A percentile compares a stretch with the other conserved stretches of the same genome.
These are phyloP conservation scores for Tiliqua scincoides DNA, from an alignment of 2,113 vertebrate species.

Conservation along the genomic window DNA sequence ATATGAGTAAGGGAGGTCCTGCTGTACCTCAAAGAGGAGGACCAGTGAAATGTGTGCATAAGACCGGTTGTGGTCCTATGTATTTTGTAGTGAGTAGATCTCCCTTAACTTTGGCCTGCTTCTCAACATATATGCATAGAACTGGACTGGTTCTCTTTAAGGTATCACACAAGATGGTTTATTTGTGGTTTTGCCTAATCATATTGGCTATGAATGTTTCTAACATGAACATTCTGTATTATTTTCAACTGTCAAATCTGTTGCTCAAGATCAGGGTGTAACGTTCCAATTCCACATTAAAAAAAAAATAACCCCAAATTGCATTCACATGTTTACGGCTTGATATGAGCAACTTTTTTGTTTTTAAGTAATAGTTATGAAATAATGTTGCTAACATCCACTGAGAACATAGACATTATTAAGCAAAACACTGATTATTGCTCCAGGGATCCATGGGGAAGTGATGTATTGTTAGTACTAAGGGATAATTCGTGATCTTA, in stretches of 20 bases:
- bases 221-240: neutral
- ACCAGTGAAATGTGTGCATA: too few species aligned
- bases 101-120: too few species aligned
- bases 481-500: too few species aligned
- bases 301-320: too few species aligned
- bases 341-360: neutral
- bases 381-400: neutral
- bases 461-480: too few species aligned
- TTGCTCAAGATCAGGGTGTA: too few species aligned
- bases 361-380: neutral
- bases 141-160: neutral
- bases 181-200: neutral
- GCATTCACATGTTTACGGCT: neutral
- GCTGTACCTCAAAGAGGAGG: too few species aligned
- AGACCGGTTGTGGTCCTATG: too few species aligned
- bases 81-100: too few species aligned
- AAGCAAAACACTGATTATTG: neutral
- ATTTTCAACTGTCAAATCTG: neutral
- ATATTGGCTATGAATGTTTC: neutral
- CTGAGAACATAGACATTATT: neutral
- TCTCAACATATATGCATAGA: neutral
- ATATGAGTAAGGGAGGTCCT: too few species aligned
- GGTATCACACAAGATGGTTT: neutral
- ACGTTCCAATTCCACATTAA: too few species aligned
- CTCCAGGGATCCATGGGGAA: neutral